These are phyloP conservation scores for Pleuronectes platessa DNA, from an alignment of 2,113 vertebrate species.

Conservation along the genomic window DNA sequence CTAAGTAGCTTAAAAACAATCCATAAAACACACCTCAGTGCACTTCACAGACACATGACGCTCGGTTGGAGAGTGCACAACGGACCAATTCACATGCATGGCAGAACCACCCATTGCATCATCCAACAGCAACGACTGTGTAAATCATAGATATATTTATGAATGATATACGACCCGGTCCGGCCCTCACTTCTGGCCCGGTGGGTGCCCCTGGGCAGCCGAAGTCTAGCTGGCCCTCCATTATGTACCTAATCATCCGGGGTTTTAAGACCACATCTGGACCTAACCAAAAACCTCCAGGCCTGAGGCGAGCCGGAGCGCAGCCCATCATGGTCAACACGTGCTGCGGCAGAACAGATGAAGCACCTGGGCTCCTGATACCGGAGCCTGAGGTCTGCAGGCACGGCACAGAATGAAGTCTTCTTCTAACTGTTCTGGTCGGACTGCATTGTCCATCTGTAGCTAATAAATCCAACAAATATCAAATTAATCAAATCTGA, in stretches of 20 bases:
- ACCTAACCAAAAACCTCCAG: slow-evolving; percentile 41
- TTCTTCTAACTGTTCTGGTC: slow-evolving; percentile 16
- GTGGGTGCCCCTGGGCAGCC: slow-evolving; percentile 16
- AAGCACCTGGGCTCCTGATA: slow-evolving; percentile 43
- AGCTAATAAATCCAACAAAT: slow-evolving; percentile 26
- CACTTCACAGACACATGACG: slow-evolving; percentile 59
- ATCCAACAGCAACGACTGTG: slow-evolving; percentile 52
- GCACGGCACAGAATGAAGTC: slow-evolving; percentile 11
- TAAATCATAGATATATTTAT: background rate
- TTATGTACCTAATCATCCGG: slow-evolving; percentile 50
- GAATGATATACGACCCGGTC: slow-evolving; percentile 7
- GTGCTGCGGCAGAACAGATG: slow-evolving; percentile 32
- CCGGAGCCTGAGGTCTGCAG: slow-evolving; percentile 22
- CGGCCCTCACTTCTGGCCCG: background rate
- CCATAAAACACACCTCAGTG: slow-evolving; percentile 60
- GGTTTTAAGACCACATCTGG: slow-evolving; percentile 66
- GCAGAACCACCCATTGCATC: slow-evolving; percentile 60
- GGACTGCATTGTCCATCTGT: slow-evolving; percentile 35
- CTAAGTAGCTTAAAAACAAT: slow-evolving; percentile 50
- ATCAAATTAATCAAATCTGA: slow-evolving; percentile 3
- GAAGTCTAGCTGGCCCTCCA: slow-evolving; percentile 52
- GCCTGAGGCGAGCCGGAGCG: slow-evolving; percentile 25
- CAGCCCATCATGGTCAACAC: slow-evolving; percentile 43
- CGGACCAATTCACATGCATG: slow-evolving; percentile 48
- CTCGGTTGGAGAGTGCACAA: slow-evolving; percentile 34